Evolutionary conservation across 2,888 invertebrate genomes (phyloP).

Genomic region (Abscondita cerata): DNA sequence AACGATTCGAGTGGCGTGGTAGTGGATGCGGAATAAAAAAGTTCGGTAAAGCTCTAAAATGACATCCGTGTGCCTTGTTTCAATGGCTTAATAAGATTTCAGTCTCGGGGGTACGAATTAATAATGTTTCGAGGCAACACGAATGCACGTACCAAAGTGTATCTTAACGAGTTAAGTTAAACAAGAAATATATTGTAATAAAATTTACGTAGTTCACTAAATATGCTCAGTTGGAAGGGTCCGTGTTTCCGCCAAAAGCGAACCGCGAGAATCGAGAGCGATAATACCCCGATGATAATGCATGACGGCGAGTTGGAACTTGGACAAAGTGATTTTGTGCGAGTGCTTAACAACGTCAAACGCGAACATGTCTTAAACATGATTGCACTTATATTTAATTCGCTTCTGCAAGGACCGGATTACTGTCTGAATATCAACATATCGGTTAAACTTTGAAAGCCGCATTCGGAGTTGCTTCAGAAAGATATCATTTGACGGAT

Average conservation of each 20-base stretch:
- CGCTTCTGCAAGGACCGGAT: constrained; percentile 22
- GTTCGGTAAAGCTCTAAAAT: constrained; percentile 11
- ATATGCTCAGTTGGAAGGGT: constrained; percentile 30
- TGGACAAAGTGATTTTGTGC: constrained; percentile 41
- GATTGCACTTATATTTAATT: constrained; percentile 33
- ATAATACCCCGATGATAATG: constrained; percentile 44
- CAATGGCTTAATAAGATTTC: constrained; percentile 18
- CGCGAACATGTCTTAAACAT: constrained; percentile 32
- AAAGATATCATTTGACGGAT: constrained; percentile 33
- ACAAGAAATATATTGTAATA: constrained; percentile 44
- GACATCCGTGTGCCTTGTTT: constrained; percentile 11
- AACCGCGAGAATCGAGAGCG: constrained; percentile 34
- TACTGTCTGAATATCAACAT: constrained; percentile 29
- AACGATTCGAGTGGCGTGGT: background rate
- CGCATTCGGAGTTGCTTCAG: constrained; percentile 24
- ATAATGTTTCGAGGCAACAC: constrained; percentile 24
- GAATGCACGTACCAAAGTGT: constrained; percentile 36
- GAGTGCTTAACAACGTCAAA: constrained; percentile 33
- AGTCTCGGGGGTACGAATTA: constrained; percentile 24
- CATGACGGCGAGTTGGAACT: constrained; percentile 39
- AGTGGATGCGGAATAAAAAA: background rate
- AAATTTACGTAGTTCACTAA: constrained; percentile 42
- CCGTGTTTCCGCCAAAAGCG: constrained; percentile 35
- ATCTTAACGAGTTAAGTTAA: constrained; percentile 48
- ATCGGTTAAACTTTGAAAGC: constrained; percentile 31